Base-by-base conservation (phyloP, 2,113 vertebrate species). In the Macheiramphus alcinus region DNA sequence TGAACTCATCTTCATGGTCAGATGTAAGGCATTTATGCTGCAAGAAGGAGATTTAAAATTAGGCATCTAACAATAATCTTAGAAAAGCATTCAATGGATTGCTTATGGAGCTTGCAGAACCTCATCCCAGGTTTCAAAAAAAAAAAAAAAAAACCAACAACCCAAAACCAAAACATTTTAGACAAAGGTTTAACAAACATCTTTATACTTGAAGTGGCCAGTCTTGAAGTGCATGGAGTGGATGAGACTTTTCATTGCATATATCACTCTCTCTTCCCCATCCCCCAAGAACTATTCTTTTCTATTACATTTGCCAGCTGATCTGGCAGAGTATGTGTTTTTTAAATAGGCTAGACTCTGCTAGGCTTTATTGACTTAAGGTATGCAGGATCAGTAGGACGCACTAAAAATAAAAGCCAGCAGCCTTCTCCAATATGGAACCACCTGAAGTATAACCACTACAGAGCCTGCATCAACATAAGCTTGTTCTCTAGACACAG, bases 401-500 rank as follows among this genome's bases (percentile, higher is more conserved):
- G 9, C 63, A 52, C 29, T 7, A 2, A 32, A 80, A 66, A 2
- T 3, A 40, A 40, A 29, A 72, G 20, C 5, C 58, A 68, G 42
- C 9, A 59, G 27, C 7, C 8, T 48, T 21, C 58, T 65, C 53
- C 27, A 20, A 4, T 22, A 25, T 10, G 16, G 47, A 47, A 8
- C 10, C 55, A 17, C 12, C 13, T 6, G 12, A 21, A 79, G 29
- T 22, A 55, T 9, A 36, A 34, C 13, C 19, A 5, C 3, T 10
- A 2, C 21, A 56, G 16, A 36, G 7, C 38, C 43, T n/a, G 25
- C 43, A 42, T 7, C n/a, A 66, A 16, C 45, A 27, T 7, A 0
- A 4, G 25, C 29, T 61, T 31, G 1, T 0, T 66, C 55, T 43
- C 40, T 0, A 20, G 7, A 5, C 45, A n/a, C 47, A 6, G 17